Base-by-base conservation (phyloP, 1,140 invertebrate genomes). In the Eulimnadia texana region DNA sequence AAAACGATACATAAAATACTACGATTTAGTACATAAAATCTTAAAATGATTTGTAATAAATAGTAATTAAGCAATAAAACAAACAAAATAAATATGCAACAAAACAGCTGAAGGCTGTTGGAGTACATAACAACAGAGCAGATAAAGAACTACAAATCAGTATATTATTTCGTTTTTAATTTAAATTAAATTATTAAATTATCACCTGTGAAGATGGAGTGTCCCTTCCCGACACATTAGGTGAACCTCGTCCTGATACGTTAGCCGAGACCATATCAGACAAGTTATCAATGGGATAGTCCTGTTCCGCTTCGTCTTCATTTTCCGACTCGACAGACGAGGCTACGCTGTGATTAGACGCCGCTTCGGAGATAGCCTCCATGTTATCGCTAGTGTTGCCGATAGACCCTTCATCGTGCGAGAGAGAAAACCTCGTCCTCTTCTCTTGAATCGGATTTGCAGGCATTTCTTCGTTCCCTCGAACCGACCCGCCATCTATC, bases 231-330 rank as follows among this genome's bases (percentile, higher is more conserved):
- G 89, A 93, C 58, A 94, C 90, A 75, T 93, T 96, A 0, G 94
- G 87, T 1, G 85, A 86, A 63, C 84, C 86, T 61, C 86, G 72
- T 22, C 85, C 94, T 47, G 91, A 95, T 0, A 97, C 88, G 79
- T 92, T 85, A 1, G 86, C 86, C 9, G 85, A 86, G 19, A 88
- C 85, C 92, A 96, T 96, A 71, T 97, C 93, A 2, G 90, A 93
- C 1, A 96, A 77, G 73, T 95, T 95, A 70, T 93, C 90, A 70
- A 92, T 90, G 67, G 85, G 83, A 70, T 85, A 83, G 42, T 63
- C 55, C 70, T 91, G 86, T 68, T 92, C 88, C 69, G 93, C 90
- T 70, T 91, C 87, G 68, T 92, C 88, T 69, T 93, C 90, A 57
- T 82, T 82, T 70, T 86, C 83, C 54, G 86, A 70, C 69, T 93